Base-by-base conservation (phyloP, 2,888 invertebrate genomes). In the Ophion slaviceki region DNA sequence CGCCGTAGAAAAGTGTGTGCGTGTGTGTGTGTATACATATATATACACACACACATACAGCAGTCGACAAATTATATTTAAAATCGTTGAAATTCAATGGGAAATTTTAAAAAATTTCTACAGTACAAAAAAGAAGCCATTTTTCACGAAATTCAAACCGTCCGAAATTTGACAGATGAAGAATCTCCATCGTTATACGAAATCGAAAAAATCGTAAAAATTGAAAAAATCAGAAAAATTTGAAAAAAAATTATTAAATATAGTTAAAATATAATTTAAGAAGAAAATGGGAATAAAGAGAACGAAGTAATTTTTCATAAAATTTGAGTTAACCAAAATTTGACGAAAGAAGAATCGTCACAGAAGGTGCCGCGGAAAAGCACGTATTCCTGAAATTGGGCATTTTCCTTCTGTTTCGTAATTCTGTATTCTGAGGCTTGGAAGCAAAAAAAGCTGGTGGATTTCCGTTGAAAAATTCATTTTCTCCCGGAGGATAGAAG, bases 381-480 rank as follows among this genome's bases (percentile, higher is more conserved):
- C 40, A 40, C 40, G 40, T 40, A 40, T 40, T 40, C 32, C 7
- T 53, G 57, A 14, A 61, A 61, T 14, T 32, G 28, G 32, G 10
- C 14, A 32, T 64, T 64, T 67, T 40, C 20, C 14, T 28, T 78
- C 28, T n/a, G 20, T 59, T 61, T n/a, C 40, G 14, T 64, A 62
- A 4, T 40, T n/a, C 24, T 14, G 40, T 4, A 28, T 20, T 17
- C 47, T 66, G 11, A 14, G 47, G 47, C 14, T 47, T 47, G 14
- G 14, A 14, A 47, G 47, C 14, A 4, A 47, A 47, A 47, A 47
- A 47, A 4, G 47, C 14, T 47, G 47, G 67, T 66, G 71, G 70
- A 66, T 59, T 11, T 17, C 47, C 24, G 45, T 67, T 84, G 80
- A 66, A 80, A 81, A 62, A 84, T 76, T 67, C 67, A 84, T 81